Conservation (phyloP, 2,797 vertebrate genomes). For the Ciconia nigra region DNA sequence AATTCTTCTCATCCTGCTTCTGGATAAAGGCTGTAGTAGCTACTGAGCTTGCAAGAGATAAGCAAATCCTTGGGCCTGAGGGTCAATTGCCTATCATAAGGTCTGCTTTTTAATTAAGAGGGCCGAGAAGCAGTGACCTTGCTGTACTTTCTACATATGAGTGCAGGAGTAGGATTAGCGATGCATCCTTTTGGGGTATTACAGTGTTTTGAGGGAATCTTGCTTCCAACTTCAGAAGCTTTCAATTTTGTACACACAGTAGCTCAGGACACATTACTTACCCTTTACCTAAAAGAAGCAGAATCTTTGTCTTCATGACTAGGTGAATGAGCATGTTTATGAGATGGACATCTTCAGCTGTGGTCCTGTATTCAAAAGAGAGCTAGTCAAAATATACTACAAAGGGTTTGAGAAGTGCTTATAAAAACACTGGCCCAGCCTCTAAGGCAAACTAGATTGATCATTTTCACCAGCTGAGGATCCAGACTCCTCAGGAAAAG, state of each 20-base stretch:
- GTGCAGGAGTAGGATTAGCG: background rate
- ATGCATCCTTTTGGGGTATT: background rate
- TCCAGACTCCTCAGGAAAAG: background rate
- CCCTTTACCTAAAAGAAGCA: background rate
- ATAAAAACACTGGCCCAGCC: background rate
- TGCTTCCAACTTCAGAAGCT: background rate
- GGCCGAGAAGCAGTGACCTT: slow-evolving; percentile 2
- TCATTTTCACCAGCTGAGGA: background rate
- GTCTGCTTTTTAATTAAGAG: slow-evolving; percentile 41
- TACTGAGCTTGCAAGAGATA: slow-evolving; percentile 38
- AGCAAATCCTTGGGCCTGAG: slow-evolving; percentile 15
- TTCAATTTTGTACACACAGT: background rate
- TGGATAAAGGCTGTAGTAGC: background rate
- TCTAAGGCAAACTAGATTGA: background rate
- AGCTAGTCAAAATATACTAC: background rate
- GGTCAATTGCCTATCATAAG: background rate
- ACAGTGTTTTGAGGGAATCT: background rate
- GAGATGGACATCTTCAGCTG: background rate
- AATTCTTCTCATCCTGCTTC: background rate
- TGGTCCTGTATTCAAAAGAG: rapidly evolving
- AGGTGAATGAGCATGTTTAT: background rate
- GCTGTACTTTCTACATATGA: background rate
- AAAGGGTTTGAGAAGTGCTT: background rate
- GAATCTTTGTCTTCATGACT: background rate
- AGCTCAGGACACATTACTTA: background rate